Conservation (phyloP, 2,888 invertebrate genomes). For the Pammene aurita region DNA sequence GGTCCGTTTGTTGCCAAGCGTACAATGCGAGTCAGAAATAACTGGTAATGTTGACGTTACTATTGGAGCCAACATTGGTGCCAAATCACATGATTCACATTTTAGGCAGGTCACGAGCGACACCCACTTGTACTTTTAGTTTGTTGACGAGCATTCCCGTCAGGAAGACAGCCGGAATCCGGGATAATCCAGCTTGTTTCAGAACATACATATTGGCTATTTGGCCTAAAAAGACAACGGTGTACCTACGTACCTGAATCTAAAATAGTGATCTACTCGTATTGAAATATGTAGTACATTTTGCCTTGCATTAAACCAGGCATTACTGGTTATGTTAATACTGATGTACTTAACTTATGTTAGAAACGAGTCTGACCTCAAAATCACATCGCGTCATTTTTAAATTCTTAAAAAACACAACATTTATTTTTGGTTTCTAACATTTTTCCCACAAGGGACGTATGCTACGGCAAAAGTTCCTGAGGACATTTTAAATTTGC, state of each 20-base stretch:
- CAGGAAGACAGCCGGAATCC: constrained; percentile 14
- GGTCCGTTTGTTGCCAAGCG: constrained; percentile 63
- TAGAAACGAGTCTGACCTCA: too few species aligned
- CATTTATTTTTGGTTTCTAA: too few species aligned
- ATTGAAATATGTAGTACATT: too few species aligned
- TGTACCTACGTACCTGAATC: neutral
- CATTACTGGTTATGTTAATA: too few species aligned
- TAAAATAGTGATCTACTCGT: too few species aligned
- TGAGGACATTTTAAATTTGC: too few species aligned
- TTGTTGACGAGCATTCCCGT: constrained; percentile 38
- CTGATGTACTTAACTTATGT: too few species aligned
- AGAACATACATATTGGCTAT: neutral
- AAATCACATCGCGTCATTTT: too few species aligned
- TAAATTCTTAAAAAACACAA: too few species aligned
- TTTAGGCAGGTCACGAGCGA: constrained; percentile 74
- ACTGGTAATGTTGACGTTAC: constrained; percentile 65
- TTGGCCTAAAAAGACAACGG: neutral
- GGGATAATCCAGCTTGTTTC: constrained; percentile 16
- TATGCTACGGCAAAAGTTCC: too few species aligned
- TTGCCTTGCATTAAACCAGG: too few species aligned
- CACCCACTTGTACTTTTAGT: constrained; percentile 58
- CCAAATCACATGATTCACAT: constrained; percentile 79
- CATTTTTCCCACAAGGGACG: too few species aligned
- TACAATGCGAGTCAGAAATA: constrained; percentile 69
- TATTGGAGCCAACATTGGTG: constrained; percentile 68